Conservation (phyloP, 2,113 vertebrate species). For the Peromyscus polionotus region DNA sequence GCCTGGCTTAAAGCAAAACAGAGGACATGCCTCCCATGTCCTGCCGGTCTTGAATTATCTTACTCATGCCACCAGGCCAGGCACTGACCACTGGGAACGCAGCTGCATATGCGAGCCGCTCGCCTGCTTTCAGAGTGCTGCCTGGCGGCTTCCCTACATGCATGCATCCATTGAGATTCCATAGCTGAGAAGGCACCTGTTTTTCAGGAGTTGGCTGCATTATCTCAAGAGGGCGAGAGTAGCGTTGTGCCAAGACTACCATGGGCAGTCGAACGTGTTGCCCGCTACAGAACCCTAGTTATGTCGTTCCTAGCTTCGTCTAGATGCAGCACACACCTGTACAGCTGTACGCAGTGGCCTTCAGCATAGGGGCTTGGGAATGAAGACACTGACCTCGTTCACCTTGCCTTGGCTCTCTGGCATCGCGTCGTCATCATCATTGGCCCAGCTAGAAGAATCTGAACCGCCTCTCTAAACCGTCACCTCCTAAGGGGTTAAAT, state of each 20-base stretch:
- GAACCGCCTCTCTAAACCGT: background rate
- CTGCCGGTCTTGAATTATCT: background rate
- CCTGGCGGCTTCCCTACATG: background rate
- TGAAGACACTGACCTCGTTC: rapidly evolving
- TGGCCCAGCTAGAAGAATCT: background rate
- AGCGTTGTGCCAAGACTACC: background rate
- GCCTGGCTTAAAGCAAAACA: background rate
- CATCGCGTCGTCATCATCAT: no score
- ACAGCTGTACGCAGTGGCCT: background rate
- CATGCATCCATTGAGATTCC: background rate
- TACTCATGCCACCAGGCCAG: background rate
- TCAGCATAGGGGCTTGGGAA: background rate
- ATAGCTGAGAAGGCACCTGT: no score
- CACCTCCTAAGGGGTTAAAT: constrained; percentile 65
- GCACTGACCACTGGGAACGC: background rate
- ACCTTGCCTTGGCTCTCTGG: background rate
- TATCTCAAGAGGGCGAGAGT: background rate
- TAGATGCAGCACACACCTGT: rapidly evolving
- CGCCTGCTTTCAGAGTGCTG: background rate
- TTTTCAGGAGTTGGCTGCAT: background rate
- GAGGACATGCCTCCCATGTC: no score
- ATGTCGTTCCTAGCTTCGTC: rapidly evolving
- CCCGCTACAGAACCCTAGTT: background rate
- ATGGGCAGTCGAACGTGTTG: rapidly evolving
- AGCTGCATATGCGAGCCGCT: background rate